Evolutionary conservation across 2,888 invertebrate genomes (phyloP).

Genomic region (Clistopyga incitator): DNA sequence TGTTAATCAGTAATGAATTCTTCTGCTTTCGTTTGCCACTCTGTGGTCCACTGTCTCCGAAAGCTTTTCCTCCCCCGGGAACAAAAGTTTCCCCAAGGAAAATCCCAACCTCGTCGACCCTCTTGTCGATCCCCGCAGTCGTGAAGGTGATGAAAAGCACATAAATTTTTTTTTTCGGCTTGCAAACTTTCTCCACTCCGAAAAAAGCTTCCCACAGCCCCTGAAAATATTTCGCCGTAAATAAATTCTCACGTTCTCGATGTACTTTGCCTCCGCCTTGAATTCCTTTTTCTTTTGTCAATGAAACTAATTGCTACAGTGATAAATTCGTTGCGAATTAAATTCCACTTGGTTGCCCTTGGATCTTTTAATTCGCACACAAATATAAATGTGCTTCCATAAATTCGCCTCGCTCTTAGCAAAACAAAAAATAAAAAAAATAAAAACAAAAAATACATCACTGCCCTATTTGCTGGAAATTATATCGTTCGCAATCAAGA

Average conservation of each 20-base stretch:
- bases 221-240: not conserved
- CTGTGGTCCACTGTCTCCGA: conserved; percentile 45
- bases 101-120: conserved; percentile 22
- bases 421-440: too few relatives aligned
- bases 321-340: not conserved
- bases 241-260: not conserved
- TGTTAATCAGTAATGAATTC: too few relatives aligned
- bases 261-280: too few relatives aligned
- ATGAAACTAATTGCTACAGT: too few relatives aligned
- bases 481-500: conserved; percentile 22
- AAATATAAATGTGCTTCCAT: not conserved
- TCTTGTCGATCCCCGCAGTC: conserved; percentile 42
- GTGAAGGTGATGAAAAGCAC: conserved; percentile 52
- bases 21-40: too few relatives aligned
- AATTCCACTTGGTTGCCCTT: not conserved
- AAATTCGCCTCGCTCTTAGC: not conserved
- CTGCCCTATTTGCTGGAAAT: not conserved
- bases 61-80: conserved; percentile 29
- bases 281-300: too few relatives aligned
- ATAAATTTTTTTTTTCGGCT: conserved; percentile 21
- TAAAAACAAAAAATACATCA: not conserved
- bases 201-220: not conserved
- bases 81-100: conserved; percentile 53
- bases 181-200: conserved; percentile 10
- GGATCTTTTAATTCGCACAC: not conserved